phyloP scores from a whole-genome alignment of 1,140 invertebrate genomes.

The Cecropterus lyciades region DNA sequence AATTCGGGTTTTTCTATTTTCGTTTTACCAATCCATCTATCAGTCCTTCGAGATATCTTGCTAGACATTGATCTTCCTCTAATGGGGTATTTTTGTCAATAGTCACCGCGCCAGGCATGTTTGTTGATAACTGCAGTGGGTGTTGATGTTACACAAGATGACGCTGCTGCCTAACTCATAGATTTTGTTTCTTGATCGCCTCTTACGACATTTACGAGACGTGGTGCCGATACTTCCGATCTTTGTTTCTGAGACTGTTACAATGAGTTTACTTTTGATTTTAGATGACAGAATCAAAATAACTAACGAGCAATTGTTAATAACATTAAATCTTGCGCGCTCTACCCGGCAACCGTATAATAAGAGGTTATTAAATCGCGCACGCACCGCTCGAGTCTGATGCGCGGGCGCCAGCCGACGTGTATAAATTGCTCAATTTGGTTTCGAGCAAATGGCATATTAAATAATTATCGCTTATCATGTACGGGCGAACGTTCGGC shows the following conservation, averaged over 20 bases:
- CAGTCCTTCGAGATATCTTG: too few relatives aligned
- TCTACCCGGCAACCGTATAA: constrained; percentile 52
- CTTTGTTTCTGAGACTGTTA: background rate
- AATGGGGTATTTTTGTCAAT: too few relatives aligned
- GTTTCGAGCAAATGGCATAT: constrained; percentile 67
- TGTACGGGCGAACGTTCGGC: constrained; percentile 50
- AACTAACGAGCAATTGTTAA: constrained; percentile 9
- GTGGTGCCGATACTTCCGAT: too few relatives aligned
- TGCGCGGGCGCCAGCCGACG: constrained; percentile 53
- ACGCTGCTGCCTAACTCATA: too few relatives aligned
- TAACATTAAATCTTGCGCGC: constrained; percentile 57
- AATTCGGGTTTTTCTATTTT: background rate
- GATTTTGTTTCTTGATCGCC: too few relatives aligned
- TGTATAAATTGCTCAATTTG: constrained; percentile 80
- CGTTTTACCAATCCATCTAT: too few relatives aligned
- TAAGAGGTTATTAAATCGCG: constrained; percentile 58
- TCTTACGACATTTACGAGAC: too few relatives aligned
- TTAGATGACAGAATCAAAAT: background rate
- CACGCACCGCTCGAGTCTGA: constrained; percentile 43
- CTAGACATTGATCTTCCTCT: too few relatives aligned
- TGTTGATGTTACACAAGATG: too few relatives aligned
- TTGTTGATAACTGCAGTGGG: too few relatives aligned
- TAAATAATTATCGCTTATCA: constrained; percentile 72
- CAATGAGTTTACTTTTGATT: background rate
- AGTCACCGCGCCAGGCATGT: too few relatives aligned